Conservation (phyloP, 2,113 vertebrate genomes). For the Stomatorhinus ivindoensis region DNA sequence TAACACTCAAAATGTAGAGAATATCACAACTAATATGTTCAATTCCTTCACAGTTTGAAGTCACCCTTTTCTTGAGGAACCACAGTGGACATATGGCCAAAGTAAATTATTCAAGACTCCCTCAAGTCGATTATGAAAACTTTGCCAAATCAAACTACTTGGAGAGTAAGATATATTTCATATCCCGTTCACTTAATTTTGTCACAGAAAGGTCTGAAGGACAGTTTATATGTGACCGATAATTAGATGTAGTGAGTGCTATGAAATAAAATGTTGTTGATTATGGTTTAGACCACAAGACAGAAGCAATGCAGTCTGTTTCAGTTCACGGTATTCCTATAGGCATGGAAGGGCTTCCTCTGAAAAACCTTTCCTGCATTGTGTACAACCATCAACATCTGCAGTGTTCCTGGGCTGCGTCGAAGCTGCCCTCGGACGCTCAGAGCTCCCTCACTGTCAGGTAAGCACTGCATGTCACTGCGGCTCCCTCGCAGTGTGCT, state of each 20-base stretch:
- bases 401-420: not conserved
- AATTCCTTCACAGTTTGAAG: not conserved
- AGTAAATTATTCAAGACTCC: not conserved
- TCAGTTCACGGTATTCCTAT: not conserved
- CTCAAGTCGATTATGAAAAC: not conserved
- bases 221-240: not conserved
- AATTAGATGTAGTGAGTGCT: not conserved
- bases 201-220: not conserved
- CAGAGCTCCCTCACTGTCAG: not conserved
- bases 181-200: not conserved
- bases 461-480: not conserved
- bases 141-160: not conserved
- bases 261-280: not conserved
- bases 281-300: not conserved
- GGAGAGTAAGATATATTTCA: not conserved
- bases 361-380: slow-evolving; percentile 6
- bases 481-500: not conserved
- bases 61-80: not conserved
- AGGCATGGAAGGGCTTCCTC: not conserved
- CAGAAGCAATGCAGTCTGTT: not conserved
- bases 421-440: not conserved
- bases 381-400: not conserved
- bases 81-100: not conserved
- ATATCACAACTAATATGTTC: not conserved
- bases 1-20: not conserved